Evolutionary conservation across 2,888 invertebrate species (phyloP).

Genomic region (Strigamia transsilvanica): DNA sequence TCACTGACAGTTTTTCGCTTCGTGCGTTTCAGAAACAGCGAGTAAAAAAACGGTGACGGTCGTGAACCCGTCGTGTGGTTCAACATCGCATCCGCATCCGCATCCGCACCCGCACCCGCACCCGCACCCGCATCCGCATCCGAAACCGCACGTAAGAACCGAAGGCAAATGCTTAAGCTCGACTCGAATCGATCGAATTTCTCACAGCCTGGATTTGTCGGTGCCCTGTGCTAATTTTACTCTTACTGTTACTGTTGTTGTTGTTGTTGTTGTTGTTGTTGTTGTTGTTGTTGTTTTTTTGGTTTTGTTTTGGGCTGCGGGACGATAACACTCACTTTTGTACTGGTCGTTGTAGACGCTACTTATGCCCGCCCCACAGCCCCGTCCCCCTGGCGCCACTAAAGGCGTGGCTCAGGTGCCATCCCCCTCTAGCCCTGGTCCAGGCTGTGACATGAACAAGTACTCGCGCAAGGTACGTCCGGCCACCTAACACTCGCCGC

Average conservation of each 20-base stretch:
- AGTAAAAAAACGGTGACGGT: neutral
- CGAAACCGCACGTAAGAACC: neutral
- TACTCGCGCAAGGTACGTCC: conserved; percentile 70
- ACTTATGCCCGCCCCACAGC: conserved; percentile 44
- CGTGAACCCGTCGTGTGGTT: neutral
- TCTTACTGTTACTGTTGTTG: too few species aligned
- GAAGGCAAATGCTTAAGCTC: neutral
- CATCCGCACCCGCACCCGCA: too few species aligned
- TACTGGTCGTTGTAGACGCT: conserved; percentile 18
- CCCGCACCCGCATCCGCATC: neutral
- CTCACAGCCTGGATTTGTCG: neutral
- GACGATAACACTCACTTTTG: conserved; percentile 9
- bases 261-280: too few species aligned
- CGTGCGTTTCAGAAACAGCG: neutral
- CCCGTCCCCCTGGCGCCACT: conserved; percentile 39
- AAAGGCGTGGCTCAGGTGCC: conserved; percentile 10
- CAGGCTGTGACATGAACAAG: conserved; percentile 63
- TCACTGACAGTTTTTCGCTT: too few species aligned
- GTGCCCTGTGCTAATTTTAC: neutral
- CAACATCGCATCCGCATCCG: neutral
- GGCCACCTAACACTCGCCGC: neutral
- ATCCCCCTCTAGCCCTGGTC: conserved; percentile 48
- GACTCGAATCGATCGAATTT: neutral
- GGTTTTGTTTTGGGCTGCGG: neutral
- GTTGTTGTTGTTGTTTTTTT: too few species aligned